Conservation (phyloP, 2,888 invertebrate species). For the Drosophila nr. perissopoda region DNA sequence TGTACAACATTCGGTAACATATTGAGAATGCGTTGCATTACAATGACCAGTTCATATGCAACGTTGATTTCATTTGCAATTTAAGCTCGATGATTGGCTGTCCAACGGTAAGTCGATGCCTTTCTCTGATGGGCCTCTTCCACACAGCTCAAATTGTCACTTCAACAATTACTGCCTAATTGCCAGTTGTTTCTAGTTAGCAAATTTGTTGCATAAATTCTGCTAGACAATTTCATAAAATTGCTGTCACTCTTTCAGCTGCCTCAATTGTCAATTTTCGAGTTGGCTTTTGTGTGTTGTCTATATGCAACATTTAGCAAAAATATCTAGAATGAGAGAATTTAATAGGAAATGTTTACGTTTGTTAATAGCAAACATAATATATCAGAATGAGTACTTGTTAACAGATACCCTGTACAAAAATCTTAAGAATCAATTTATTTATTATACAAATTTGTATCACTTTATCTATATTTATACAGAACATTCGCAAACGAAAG, state of each 20-base stretch:
- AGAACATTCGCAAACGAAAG: not conserved
- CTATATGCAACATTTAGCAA: not conserved
- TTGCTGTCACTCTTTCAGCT: slow-evolving; percentile 13
- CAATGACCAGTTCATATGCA: slow-evolving; percentile 21
- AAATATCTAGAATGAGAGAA: not conserved
- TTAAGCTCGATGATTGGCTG: slow-evolving; percentile 2
- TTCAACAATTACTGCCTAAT: slow-evolving; percentile 56
- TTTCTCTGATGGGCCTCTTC: slow-evolving; percentile 17
- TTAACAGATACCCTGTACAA: not conserved
- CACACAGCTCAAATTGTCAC: slow-evolving; percentile 56
- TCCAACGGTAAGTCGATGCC: not conserved
- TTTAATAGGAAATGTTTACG: slow-evolving; percentile 17
- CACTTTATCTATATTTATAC: not conserved
- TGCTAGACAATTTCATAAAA: slow-evolving; percentile 17
- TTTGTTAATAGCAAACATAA: not conserved
- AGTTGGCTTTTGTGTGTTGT: slow-evolving; percentile 8
- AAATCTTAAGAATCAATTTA: not conserved
- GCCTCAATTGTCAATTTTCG: slow-evolving; percentile 14
- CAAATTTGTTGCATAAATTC: slow-evolving; percentile 40
- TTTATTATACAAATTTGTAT: not conserved
- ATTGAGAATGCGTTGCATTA: slow-evolving; percentile 19
- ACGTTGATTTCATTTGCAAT: slow-evolving; percentile 34
- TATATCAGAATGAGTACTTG: not conserved
- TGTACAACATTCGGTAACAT: slow-evolving; percentile 18
- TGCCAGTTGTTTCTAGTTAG: slow-evolving; percentile 49